These are phyloP conservation scores for Hystrix cristata DNA, from an alignment of 2,113 vertebrate genomes.

Conservation along the genomic window DNA sequence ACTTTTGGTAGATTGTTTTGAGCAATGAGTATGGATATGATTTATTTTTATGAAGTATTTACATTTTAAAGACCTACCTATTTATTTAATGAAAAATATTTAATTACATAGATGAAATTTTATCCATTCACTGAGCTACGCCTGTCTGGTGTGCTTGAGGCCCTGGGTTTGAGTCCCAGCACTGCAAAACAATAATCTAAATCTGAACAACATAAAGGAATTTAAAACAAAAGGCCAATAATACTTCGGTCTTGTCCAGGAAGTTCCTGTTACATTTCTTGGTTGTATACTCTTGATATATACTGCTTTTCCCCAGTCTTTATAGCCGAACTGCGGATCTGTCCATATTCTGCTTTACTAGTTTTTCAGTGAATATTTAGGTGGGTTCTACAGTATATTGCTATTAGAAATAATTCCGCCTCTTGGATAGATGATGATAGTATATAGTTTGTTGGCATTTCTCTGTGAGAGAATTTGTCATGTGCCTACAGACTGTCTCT, in stretches of 20 bases:
- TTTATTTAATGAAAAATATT: not conserved
- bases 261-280: no score
- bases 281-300: not conserved
- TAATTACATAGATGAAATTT: no score
- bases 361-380: not conserved
- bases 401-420: not conserved
- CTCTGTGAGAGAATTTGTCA: not conserved
- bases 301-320: not conserved
- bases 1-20: not conserved
- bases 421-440: not conserved
- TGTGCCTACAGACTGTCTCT: not conserved
- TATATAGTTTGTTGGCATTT: not conserved
- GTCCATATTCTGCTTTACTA: not conserved
- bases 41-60: slow-evolving; percentile 7
- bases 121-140: no score
- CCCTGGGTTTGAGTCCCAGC: not conserved
- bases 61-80: not conserved
- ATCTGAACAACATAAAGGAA: not conserved
- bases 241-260: not conserved
- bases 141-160: not conserved
- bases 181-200: not conserved
- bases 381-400: not conserved
- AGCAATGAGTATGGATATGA: not conserved
- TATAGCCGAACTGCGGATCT: not conserved
- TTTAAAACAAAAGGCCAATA: slow-evolving; percentile 26